Evolutionary conservation across 2,888 invertebrate species (phyloP), one percentile per base, ranked within the genome.

Genomic region (Arrhopalites spinosus): DNA sequence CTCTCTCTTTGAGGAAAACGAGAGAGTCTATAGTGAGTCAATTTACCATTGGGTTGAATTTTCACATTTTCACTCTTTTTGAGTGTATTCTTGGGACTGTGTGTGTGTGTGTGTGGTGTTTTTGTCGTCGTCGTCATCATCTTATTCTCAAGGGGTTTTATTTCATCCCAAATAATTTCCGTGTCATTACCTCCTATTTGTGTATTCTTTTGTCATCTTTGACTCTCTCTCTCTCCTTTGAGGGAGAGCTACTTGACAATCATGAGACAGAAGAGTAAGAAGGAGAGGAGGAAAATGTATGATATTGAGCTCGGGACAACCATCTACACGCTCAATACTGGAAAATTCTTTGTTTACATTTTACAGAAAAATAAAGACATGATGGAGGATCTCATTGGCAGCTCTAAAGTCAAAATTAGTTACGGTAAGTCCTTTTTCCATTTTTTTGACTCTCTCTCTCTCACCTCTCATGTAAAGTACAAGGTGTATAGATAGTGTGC

Each of bases 361-460:
- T 90, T 90, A 78, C 90, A 92, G 91, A 90, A 91, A 87, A 91
- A 92, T 86, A 91, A 91, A 85, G 91, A 91, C 85, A 87, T 91
- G 84, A 91, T 92, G 91, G 91, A 90, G 85, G 91, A 91, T 84
- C 88, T 92, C 81, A 88, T 91, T 70, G 88, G 88, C 78, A 90
- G 88, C 84, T 89, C 89, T 85, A 90, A 90, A 86, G 85, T 90
- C 79, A 90, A 90, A 27, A 64, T 66, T 15, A 64, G 47, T 29
- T 66, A 63, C 29, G 64, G 64, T 64, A 36, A 64, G 64, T 17
- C 8, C 3, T 11, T 36, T 11, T 36, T 11, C 11, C 36, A 3
- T 11, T 36, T 11, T 36, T 11, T 36, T 11, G 36, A n/a, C n/a
- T n/a, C 36, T 36, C 36, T 36, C 36, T 36, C 11, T 36, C 36